Base-by-base conservation (phyloP, 2,797 vertebrate species). In the Philypnodon macrostomus region DNA sequence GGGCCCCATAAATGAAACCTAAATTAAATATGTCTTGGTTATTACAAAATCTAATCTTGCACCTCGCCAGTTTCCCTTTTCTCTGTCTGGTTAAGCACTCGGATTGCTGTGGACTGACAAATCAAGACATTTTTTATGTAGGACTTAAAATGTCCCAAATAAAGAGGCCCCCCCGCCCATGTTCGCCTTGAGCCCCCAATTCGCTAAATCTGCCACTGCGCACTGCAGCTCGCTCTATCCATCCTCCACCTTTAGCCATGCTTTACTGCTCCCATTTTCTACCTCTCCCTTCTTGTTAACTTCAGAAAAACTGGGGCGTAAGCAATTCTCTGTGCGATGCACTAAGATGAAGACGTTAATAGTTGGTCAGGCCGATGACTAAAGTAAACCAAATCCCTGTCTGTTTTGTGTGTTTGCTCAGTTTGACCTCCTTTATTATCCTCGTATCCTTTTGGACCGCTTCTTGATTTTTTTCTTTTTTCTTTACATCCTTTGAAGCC, bases 251-350 rank as follows among this genome's bases (percentile, higher is more conserved):
- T 83, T 81, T 75, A 79, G 53, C 70, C 55, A 67, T 72, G 78
- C 78, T 67, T 77, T 79, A 60, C 75, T 85, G 73, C 76, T 73
- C 64, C 74, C 65, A 69, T 83, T 82, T 83, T 77, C 77, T 77
- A 71, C 68, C 78, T 84, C 73, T 83, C 68, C 77, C 70, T 58
- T 19, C 74, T 61, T 71, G 72, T 78, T 79, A 79, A 72, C 74
- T 75, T 81, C 51, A 58, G 60, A 75, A 83, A 23, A 83, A 86
- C 74, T 80, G 69, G 79, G 75, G 72, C 80, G 40, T 74, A 70
- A 79, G 70, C 71, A 73, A 73, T 76, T 70, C 57, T 39, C 31
- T n/a, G 35, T 48, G 51, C 39, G 40, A 53, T 41, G 15, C 54
- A 42, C 62, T 53, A 33, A 17, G 53, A 51, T 47, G 50, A 55